Conservation (phyloP, 2,888 invertebrate genomes). For the Craniophora ligustri region DNA sequence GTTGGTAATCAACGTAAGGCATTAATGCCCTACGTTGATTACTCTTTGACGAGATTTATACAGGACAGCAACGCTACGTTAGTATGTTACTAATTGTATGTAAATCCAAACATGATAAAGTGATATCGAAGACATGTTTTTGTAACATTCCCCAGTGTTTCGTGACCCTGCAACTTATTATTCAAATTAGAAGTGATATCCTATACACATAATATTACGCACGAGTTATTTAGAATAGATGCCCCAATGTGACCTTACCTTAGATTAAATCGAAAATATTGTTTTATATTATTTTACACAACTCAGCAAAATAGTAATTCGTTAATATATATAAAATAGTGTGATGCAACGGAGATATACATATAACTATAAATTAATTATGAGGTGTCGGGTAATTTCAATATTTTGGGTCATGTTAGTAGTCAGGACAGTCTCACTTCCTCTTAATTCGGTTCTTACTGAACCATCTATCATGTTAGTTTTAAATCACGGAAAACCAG, state of each 20-base stretch:
- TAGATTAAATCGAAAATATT: slow-evolving; percentile 36
- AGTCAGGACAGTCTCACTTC: too few species aligned
- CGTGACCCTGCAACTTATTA: slow-evolving; percentile 19
- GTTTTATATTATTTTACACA: slow-evolving; percentile 16
- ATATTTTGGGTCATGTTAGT: slow-evolving; percentile 1
- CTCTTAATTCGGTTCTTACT: background rate
- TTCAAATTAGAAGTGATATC: slow-evolving; percentile 48
- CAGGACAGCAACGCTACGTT: slow-evolving; percentile 26
- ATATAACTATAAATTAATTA: background rate
- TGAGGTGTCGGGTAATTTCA: slow-evolving; percentile 8
- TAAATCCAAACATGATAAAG: slow-evolving; percentile 42
- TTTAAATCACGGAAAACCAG: slow-evolving; percentile 13
- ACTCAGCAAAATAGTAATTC: slow-evolving; percentile 5
- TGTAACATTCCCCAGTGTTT: slow-evolving; percentile 48
- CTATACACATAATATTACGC: slow-evolving; percentile 38
- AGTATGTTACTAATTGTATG: slow-evolving; percentile 36
- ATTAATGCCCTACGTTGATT: slow-evolving; percentile 64
- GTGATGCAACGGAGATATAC: slow-evolving; percentile 18
- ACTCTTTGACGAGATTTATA: slow-evolving; percentile 50
- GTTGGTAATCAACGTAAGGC: slow-evolving; percentile 58
- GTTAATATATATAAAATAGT: slow-evolving; percentile 5
- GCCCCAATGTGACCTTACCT: slow-evolving; percentile 53
- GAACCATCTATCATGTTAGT: slow-evolving; percentile 13
- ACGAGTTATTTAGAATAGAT: slow-evolving; percentile 45
- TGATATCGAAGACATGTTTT: slow-evolving; percentile 37